A percentile compares a stretch with the other conserved stretches of the same genome.
Conservation (phyloP, 2,888 invertebrate genomes). For the Nebria salina region DNA sequence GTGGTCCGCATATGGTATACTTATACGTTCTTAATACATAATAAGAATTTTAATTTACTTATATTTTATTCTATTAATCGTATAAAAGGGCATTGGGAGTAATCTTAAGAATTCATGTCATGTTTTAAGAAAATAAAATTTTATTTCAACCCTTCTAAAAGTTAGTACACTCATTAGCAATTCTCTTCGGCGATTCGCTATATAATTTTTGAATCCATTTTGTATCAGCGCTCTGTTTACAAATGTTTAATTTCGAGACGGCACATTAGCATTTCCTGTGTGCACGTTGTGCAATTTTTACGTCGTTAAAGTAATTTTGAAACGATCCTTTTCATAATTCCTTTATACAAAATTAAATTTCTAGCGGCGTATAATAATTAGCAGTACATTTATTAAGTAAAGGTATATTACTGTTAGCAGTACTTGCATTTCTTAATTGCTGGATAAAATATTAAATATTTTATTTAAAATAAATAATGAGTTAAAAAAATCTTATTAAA, state of each 20-base stretch:
- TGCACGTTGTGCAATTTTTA: slow-evolving; percentile 26
- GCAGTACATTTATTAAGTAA: neutral
- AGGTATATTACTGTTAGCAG: neutral
- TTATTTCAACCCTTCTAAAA: neutral
- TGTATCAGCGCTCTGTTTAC: neutral
- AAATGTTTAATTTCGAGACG: slow-evolving; percentile 12
- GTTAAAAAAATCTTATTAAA: neutral
- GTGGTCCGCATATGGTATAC: too few relatives aligned
- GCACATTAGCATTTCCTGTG: slow-evolving; percentile 32
- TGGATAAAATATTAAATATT: neutral
- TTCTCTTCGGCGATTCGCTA: neutral
- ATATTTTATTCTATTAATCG: too few relatives aligned
- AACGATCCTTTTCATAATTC: slow-evolving; percentile 25
- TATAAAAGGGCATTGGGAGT: too few relatives aligned
- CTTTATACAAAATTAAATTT: slow-evolving; percentile 38
- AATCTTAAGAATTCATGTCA: neutral
- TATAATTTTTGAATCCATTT: slow-evolving; percentile 4
- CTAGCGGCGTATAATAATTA: neutral
- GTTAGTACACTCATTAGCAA: neutral
- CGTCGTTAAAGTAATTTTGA: slow-evolving; percentile 32
- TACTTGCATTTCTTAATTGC: neutral
- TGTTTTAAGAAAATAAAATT: neutral
- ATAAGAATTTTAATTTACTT: too few relatives aligned
- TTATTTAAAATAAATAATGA: neutral
- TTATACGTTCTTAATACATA: too few relatives aligned